These are phyloP conservation scores for Pseudochirops corinnae DNA, from an alignment of 2,797 vertebrate species.

Conservation along the genomic window DNA sequence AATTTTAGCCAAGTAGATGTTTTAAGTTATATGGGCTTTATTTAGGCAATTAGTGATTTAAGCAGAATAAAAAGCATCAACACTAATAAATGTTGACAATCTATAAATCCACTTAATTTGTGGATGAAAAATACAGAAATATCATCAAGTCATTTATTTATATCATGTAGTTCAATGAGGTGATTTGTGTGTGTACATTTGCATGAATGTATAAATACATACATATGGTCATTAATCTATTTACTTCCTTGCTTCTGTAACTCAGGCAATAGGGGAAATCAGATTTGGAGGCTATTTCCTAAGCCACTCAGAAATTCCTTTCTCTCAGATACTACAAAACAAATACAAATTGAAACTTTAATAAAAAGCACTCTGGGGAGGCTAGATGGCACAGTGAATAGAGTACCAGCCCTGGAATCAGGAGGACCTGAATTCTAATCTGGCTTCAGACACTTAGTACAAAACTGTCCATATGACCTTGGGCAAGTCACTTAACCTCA, in stretches of 20 bases:
- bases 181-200: background rate
- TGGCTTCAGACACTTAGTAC: no score
- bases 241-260: background rate
- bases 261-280: background rate
- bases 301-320: background rate
- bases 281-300: conserved; percentile 10
- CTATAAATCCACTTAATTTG: background rate
- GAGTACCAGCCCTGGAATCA: no score
- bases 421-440: no score
- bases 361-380: background rate
- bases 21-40: background rate
- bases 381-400: no score
- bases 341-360: conserved; percentile 2
- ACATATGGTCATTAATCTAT: background rate
- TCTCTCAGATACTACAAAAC: conserved; percentile 3
- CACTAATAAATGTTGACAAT: background rate
- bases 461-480: no score
- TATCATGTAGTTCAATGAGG: background rate
- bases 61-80: background rate
- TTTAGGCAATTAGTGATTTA: conserved; percentile 40
- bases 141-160: background rate
- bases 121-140: background rate
- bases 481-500: no score
- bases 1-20: background rate
- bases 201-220: background rate